phyloP scores from a whole-genome alignment of 2,888 invertebrate genomes.

The Cerastis rubricosa region DNA sequence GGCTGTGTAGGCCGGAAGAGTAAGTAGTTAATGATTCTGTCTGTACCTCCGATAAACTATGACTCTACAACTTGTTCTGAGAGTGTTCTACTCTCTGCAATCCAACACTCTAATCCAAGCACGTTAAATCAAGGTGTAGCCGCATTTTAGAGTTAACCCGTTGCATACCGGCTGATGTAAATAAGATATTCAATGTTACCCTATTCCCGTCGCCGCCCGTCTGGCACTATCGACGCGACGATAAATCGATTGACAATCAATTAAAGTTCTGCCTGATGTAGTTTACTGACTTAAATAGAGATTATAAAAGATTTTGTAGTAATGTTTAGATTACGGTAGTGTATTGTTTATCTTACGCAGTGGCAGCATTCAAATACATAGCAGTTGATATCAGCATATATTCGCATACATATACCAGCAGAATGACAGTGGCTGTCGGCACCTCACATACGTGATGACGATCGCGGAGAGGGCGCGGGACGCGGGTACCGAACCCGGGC shows the following conservation, averaged over 20 bases:
- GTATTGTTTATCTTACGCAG: neutral
- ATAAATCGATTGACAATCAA: slow-evolving; percentile 39
- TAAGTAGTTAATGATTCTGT: too few relatives aligned
- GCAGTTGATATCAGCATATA: neutral
- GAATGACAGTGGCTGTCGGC: neutral
- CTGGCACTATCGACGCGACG: slow-evolving; percentile 17
- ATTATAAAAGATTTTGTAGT: neutral
- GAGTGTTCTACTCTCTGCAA: neutral
- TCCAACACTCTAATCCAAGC: slow-evolving; percentile 3
- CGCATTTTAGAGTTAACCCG: slow-evolving; percentile 31
- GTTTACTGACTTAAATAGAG: neutral
- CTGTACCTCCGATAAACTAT: too few relatives aligned
- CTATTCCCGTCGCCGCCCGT: slow-evolving; percentile 28
- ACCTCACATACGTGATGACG: too few relatives aligned
- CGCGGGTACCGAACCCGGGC: too few relatives aligned
- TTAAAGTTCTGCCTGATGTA: slow-evolving; percentile 4
- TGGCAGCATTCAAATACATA: neutral
- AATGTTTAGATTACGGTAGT: neutral
- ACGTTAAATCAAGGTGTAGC: slow-evolving; percentile 8
- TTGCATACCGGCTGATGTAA: slow-evolving; percentile 25
- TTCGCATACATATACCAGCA: neutral
- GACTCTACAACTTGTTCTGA: neutral
- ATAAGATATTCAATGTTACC: slow-evolving; percentile 32
- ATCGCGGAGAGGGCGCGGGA: too few relatives aligned
- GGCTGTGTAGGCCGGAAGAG: too few relatives aligned